Conservation (phyloP, 2,113 vertebrate genomes). For the Esox niger region DNA sequence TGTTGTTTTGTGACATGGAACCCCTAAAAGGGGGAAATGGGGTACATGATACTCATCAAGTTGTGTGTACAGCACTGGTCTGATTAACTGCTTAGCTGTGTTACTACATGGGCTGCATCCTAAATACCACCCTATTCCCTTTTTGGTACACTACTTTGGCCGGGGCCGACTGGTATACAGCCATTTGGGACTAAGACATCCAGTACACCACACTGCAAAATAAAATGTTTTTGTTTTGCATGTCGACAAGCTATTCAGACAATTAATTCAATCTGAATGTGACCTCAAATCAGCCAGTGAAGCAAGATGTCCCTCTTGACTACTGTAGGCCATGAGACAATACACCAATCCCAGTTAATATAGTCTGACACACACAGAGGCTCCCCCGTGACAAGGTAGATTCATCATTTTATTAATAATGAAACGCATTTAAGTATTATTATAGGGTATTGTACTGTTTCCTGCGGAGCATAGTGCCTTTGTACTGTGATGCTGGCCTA, state of each 20-base stretch:
- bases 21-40: slow-evolving; percentile 1
- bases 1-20: slow-evolving; percentile 17
- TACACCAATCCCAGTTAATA: slow-evolving; percentile 30
- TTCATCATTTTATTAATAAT: neutral
- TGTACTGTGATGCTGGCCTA: neutral
- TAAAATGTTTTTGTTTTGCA: slow-evolving; percentile 25
- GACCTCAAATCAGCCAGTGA: slow-evolving; percentile 34
- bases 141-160: too few relatives aligned
- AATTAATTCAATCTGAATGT: slow-evolving; percentile 51
- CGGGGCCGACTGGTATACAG: too few relatives aligned
- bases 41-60: slow-evolving; percentile 30
- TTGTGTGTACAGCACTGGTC: slow-evolving; percentile 29
- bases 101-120: slow-evolving; percentile 10
- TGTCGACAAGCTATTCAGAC: slow-evolving; percentile 31
- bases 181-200: too few relatives aligned
- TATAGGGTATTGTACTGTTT: neutral
- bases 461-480: neutral
- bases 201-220: slow-evolving; percentile 22
- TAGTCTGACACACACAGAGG: slow-evolving; percentile 22
- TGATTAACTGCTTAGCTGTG: slow-evolving; percentile 41
- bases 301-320: slow-evolving; percentile 33
- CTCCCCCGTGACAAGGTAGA: neutral
- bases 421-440: slow-evolving; percentile 1
- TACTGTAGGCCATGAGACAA: slow-evolving; percentile 29
- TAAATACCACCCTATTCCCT: neutral